A percentile compares a stretch with the other conserved stretches of the same genome.
Evolutionary conservation across 1,140 invertebrate species (phyloP).

Genomic region (Pseudomyrmex sp.): DNA sequence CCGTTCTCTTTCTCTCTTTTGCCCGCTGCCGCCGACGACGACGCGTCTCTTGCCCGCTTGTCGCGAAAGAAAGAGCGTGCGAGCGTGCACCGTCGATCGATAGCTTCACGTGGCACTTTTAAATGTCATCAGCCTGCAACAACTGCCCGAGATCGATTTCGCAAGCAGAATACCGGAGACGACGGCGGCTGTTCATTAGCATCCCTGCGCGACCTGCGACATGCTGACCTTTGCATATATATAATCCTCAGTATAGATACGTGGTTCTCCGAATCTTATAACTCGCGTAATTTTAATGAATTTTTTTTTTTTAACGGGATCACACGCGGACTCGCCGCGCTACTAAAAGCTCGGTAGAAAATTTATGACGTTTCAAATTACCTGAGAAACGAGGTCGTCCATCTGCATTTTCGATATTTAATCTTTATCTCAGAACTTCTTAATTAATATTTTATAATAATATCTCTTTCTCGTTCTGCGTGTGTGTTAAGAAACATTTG

Average conservation of each 20-base stretch:
- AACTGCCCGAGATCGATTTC: constrained; percentile 59
- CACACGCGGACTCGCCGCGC: not conserved
- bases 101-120: constrained; percentile 75
- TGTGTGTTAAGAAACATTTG: not conserved
- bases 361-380: constrained; percentile 26
- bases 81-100: constrained; percentile 60
- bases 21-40: not conserved
- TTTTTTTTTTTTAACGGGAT: not conserved
- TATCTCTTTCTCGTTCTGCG: too few relatives aligned
- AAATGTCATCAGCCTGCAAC: constrained; percentile 73
- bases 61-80: constrained; percentile 2
- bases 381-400: not conserved
- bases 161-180: constrained; percentile 41
- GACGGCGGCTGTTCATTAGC: constrained; percentile 17
- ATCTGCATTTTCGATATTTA: not conserved
- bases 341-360: not conserved
- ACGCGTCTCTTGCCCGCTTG: constrained; percentile 15
- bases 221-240: constrained; percentile 33
- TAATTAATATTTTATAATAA: constrained; percentile 5
- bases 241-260: not conserved
- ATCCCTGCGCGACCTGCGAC: not conserved
- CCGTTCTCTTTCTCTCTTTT: constrained; percentile 4
- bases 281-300: constrained; percentile 18
- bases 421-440: not conserved
- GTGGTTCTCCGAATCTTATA: not conserved